Conservation (phyloP, 2,113 vertebrate genomes). For the Sebastes schlegelii region DNA sequence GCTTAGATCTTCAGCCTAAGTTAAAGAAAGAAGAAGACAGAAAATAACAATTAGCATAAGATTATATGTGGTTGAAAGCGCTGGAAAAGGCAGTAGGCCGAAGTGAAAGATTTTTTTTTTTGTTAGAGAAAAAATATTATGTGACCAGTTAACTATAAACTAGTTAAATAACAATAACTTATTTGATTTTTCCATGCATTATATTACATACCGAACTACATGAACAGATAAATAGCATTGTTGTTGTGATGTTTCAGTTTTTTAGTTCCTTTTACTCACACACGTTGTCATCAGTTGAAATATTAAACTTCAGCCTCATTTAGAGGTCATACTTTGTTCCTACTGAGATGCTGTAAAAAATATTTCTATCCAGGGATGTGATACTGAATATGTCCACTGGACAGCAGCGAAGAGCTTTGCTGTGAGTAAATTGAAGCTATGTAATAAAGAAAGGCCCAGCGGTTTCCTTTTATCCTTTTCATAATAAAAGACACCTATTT, state of each 20-base stretch:
- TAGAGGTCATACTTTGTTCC: not conserved
- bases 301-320: not conserved
- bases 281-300: not conserved
- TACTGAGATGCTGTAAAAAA: not conserved
- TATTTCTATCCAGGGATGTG: not conserved
- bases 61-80: no score
- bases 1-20: no score
- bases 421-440: constrained; percentile 3
- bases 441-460: constrained; percentile 14
- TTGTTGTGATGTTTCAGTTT: not conserved
- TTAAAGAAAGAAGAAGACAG: no score
- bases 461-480: constrained; percentile 9
- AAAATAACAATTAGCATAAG: no score
- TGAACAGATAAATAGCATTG: not conserved
- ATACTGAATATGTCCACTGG: constrained; percentile 22
- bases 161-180: no score
- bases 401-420: constrained; percentile 27
- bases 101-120: no score
- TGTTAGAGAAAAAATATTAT: no score
- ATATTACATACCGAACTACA: not conserved
- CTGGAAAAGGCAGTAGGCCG: no score
- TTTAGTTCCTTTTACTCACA: not conserved
- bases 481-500: constrained; percentile 10
- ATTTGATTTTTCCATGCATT: not conserved
- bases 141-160: no score